Evolutionary conservation across 37 sponge, comb jelly and placozoan species (phyloP), one percentile per base, ranked within the genome.

Genomic region (Geodia barretti): DNA sequence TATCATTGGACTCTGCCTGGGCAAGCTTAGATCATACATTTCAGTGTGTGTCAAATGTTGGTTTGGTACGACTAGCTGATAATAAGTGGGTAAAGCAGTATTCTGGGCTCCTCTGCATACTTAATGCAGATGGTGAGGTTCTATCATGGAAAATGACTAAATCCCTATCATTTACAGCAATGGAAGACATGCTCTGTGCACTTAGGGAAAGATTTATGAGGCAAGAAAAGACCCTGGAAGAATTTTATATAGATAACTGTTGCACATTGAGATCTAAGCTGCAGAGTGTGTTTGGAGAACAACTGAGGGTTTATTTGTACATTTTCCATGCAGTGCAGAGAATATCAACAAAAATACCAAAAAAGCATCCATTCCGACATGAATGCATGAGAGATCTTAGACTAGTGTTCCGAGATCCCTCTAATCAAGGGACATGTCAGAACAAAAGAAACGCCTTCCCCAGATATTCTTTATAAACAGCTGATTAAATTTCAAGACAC

Each of bases 261-360:
- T 86, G 86, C 30, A 4, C 73, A 24, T 73, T 71, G 73, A 72
- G 79, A 42, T 24, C 8, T 0, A 86, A 78, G 47, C 61, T 86
- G 36, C 73, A 79, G 42, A 42, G 38, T 30, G 73, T 86, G 21
- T 86, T 86, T 72, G 86, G 86, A 0, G 38, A 37, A 39, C 38
- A 72, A 3, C 42, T 79, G n/a, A 72, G 0, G 3, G 86, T 86
- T 29, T 31, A 35, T 21, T 63, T 86, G 2, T 79, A 86, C 58
- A 30, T 86, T 14, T 86, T 86, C 58, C 86, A 86, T 78, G 86
- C 79, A 30, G 79, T 86, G 28, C 41, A 86, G 29, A 42, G 86
- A 32, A 30, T 86, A 9, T 38, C 63, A 39, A 30, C 39, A 19
- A 78, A 78, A 28, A 78, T 86, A 21, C 79, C 86, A 9, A 78